Evolutionary conservation across 2,113 vertebrate species (phyloP).

Genomic region (Phalacrocorax brasilianus): DNA sequence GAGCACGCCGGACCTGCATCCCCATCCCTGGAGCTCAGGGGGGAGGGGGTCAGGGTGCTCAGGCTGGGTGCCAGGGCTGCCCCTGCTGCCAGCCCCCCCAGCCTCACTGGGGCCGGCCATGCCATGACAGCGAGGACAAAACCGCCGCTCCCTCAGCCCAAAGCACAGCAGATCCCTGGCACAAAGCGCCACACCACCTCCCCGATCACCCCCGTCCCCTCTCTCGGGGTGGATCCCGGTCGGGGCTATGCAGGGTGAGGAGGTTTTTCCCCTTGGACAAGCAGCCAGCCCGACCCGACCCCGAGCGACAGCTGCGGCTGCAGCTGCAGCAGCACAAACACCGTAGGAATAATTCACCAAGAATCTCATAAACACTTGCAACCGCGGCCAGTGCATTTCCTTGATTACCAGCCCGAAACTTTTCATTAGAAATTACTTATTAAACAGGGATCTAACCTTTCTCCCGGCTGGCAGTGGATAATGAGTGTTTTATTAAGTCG

Average conservation of each 20-base stretch:
- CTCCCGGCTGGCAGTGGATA: not conserved
- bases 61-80: rapidly evolving
- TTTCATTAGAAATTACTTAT: constrained; percentile 55
- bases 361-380: not conserved
- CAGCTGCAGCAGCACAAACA: not conserved
- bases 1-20: not conserved
- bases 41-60: not conserved
- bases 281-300: not conserved
- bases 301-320: not conserved
- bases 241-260: rapidly evolving
- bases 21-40: rapidly evolving
- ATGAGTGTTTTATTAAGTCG: not conserved
- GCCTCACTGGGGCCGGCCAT: rapidly evolving
- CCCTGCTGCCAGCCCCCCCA: not conserved
- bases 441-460: constrained; percentile 4
- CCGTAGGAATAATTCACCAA: not conserved
- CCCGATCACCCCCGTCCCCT: rapidly evolving
- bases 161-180: rapidly evolving
- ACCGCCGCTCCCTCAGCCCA: rapidly evolving
- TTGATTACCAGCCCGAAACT: not conserved
- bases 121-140: rapidly evolving
- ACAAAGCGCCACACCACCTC: no score
- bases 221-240: rapidly evolving
- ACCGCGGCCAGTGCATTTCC: not conserved
- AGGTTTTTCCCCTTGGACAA: not conserved